Evolutionary conservation across 1,140 invertebrate genomes (phyloP), one percentile per base, ranked within the genome.

Genomic region (Drosophila varians): DNA sequence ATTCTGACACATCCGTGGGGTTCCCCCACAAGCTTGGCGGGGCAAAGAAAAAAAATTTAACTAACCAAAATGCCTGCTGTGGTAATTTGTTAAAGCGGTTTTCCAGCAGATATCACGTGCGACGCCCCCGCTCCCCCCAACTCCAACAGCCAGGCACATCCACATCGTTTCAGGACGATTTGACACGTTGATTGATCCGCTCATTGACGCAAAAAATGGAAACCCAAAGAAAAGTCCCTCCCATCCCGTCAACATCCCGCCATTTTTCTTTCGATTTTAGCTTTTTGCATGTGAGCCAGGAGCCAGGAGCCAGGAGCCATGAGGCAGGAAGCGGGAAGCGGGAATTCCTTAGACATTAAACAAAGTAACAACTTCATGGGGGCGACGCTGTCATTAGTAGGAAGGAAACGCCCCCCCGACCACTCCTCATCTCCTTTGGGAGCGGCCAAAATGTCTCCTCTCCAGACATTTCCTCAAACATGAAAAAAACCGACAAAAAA

Each of bases 171-270:
- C 78, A 77, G 65, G 78, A 83, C 78, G 78, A 82, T 82, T 82
- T 82, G 78, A 82, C 78, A 82, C 78, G 78, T 83, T 82, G 78
- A 82, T 82, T 82, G 78, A 82, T 82, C 78, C 78, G 78, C 78
- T 82, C 78, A 82, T 77, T 82, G 78, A 70, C 73, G 74, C 78
- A 82, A 82, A 82, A 80, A 82, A 82, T 82, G 46, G 72, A 68
- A 80, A 80, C 64, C 58, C 71, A 58, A 21, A 42, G 45, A 25
- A 47, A 72, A 65, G 38, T 58, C 56, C 55, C 47, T 43, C 46
- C 46, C 38, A 36, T 40, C 47, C 53, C 43, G 6, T 5, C 38
- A 3, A 54, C 21, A 25, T 21, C 4, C 18, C 16, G 2, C 2
- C 2, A 11, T 38, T n/a, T 9, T 4, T 54, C 16, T 76, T 56